Conservation (phyloP, 2,888 invertebrate genomes). For the Campoletis raptor region DNA sequence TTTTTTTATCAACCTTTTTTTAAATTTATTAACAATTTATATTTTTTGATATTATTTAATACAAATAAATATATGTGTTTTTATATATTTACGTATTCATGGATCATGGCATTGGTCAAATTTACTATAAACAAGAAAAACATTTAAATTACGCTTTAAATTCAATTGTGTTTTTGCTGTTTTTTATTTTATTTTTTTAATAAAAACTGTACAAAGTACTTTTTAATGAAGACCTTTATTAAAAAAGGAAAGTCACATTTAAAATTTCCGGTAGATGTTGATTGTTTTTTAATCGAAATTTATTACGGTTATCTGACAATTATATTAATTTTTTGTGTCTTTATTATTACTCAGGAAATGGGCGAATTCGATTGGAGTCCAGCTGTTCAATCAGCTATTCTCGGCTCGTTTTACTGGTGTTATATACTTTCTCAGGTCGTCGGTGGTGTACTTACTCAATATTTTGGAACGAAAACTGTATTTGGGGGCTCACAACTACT, state of each 20-base stretch:
- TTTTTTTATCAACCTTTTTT: not conserved
- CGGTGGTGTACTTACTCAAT: constrained; percentile 90
- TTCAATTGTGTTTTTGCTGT: too few relatives aligned
- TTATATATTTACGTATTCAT: too few relatives aligned
- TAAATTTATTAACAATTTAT: not conserved
- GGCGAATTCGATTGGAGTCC: constrained; percentile 89
- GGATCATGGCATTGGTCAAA: too few relatives aligned
- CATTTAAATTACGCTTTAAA: too few relatives aligned
- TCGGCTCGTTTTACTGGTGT: constrained; percentile 91
- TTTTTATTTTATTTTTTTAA: too few relatives aligned
- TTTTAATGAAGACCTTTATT: too few relatives aligned
- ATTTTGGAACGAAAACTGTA: constrained; percentile 89
- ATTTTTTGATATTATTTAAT: not conserved
- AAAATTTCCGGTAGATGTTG: not conserved
- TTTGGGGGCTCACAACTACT: constrained; percentile 90
- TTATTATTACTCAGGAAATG: constrained; percentile 72
- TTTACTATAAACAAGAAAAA: too few relatives aligned
- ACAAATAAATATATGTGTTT: not conserved
- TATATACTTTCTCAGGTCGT: constrained; percentile 90
- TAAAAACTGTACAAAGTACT: too few relatives aligned
- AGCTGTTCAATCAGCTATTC: constrained; percentile 88
- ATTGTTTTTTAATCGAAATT: constrained; percentile 16
- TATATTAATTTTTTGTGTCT: not conserved
- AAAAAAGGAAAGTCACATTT: too few relatives aligned
- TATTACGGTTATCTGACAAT: not conserved